phyloP scores from a whole-genome alignment of 2,888 invertebrate species.

The Caenorhabditis sp. region DNA sequence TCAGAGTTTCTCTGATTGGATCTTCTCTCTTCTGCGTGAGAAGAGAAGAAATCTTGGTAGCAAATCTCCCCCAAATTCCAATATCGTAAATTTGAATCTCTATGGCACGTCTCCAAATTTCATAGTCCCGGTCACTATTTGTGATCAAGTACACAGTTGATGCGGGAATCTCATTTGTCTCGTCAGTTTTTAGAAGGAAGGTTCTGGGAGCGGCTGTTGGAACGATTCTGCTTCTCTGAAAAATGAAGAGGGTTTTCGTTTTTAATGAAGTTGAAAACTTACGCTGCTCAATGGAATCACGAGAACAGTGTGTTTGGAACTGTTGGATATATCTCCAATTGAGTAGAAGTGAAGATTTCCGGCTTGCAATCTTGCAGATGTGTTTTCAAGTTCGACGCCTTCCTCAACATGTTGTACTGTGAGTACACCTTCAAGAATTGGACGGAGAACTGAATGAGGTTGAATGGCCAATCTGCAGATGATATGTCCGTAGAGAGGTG shows the following conservation, averaged over 20 bases:
- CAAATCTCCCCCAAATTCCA: slow-evolving; percentile 73
- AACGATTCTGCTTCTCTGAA: slow-evolving; percentile 68
- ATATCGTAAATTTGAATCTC: slow-evolving; percentile 72
- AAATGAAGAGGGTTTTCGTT: neutral
- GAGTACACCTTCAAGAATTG: slow-evolving; percentile 72
- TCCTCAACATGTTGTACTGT: slow-evolving; percentile 68
- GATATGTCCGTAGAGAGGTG: slow-evolving; percentile 74
- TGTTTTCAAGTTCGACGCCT: slow-evolving; percentile 61
- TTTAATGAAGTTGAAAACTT: slow-evolving; percentile 6
- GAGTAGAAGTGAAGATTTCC: slow-evolving; percentile 69
- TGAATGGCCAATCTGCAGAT: slow-evolving; percentile 73
- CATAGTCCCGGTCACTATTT: slow-evolving; percentile 64
- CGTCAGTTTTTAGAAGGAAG: slow-evolving; percentile 64
- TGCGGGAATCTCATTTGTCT: slow-evolving; percentile 58
- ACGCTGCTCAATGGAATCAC: slow-evolving; percentile 68
- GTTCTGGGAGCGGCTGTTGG: slow-evolving; percentile 62
- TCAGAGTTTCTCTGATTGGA: slow-evolving; percentile 70
- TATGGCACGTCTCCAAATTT: slow-evolving; percentile 70
- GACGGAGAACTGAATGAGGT: slow-evolving; percentile 70
- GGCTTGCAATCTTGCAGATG: slow-evolving; percentile 67
- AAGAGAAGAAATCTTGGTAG: slow-evolving; percentile 66
- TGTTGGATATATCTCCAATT: slow-evolving; percentile 61
- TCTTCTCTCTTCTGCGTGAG: slow-evolving; percentile 68
- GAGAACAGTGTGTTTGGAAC: slow-evolving; percentile 63
- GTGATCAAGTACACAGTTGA: slow-evolving; percentile 62